phyloP scores from a whole-genome alignment of 2,888 invertebrate genomes.

The Platycheirus albimanus region DNA sequence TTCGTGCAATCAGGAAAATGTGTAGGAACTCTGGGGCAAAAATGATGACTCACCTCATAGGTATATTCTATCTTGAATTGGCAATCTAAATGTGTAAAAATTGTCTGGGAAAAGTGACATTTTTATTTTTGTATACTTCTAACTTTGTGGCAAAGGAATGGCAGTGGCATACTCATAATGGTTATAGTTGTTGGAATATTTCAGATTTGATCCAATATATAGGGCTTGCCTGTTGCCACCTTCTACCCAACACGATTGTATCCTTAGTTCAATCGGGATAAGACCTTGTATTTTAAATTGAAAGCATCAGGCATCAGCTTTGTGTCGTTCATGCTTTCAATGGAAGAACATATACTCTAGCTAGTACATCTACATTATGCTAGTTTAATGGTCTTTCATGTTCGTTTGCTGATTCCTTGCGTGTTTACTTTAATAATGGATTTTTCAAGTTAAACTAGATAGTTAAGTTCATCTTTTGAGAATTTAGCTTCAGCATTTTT shows the following conservation, averaged over 20 bases:
- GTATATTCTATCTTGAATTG: not conserved
- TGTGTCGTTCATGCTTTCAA: not conserved
- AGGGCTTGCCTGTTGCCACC: too few relatives aligned
- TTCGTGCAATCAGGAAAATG: too few relatives aligned
- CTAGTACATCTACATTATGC: not conserved
- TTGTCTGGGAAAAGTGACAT: not conserved
- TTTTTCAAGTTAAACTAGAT: not conserved
- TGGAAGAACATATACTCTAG: too few relatives aligned
- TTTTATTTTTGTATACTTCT: not conserved
- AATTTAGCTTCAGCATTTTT: not conserved
- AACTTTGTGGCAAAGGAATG: too few relatives aligned
- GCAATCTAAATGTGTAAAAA: not conserved
- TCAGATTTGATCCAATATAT: too few relatives aligned
- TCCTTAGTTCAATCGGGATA: too few relatives aligned
- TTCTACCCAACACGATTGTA: too few relatives aligned
- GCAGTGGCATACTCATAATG: too few relatives aligned
- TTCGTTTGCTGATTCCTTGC: constrained; percentile 16
- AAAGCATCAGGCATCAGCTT: too few relatives aligned
- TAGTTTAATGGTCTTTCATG: not conserved
- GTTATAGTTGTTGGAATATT: too few relatives aligned
- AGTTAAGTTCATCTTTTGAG: not conserved
- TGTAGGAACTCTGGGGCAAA: too few relatives aligned
- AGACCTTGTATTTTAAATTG: constrained; percentile 3
- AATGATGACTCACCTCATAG: constrained; percentile 1
- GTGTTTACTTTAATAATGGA: constrained; percentile 11